These are phyloP conservation scores for Saccopteryx leptura DNA, from an alignment of 2,113 vertebrate species.

Conservation along the genomic window DNA sequence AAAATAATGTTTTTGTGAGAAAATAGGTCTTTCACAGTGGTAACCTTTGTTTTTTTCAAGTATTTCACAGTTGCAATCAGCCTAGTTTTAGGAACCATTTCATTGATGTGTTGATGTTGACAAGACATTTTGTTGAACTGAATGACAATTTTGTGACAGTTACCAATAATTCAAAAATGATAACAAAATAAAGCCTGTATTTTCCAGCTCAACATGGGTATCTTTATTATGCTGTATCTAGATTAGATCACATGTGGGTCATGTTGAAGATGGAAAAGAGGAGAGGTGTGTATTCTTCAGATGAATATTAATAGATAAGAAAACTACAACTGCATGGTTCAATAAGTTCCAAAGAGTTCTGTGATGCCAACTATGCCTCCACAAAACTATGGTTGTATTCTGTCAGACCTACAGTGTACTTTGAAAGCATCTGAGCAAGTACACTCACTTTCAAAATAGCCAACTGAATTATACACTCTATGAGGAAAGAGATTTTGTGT, in stretches of 20 bases:
- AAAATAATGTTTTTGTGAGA: conserved; percentile 66
- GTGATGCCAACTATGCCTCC: neutral
- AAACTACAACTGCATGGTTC: neutral
- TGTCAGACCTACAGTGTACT: neutral
- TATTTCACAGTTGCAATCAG: conserved; percentile 70
- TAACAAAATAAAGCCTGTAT: neutral
- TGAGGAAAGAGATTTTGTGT: neutral
- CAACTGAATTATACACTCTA: neutral
- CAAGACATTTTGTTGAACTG: conserved; percentile 31
- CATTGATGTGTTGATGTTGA: neutral
- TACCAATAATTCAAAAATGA: conserved; percentile 36
- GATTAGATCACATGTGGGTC: neutral
- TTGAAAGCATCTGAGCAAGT: neutral
- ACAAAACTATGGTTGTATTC: neutral
- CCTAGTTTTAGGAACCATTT: conserved; percentile 55
- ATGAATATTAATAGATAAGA: too few species aligned
- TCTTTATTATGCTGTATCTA: neutral
- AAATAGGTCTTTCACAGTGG: conserved; percentile 75
- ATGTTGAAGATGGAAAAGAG: neutral
- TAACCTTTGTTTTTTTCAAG: conserved; percentile 65
- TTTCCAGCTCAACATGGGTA: neutral
- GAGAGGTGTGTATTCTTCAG: neutral
- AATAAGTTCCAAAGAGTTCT: neutral
- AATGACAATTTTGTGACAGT: conserved; percentile 2
- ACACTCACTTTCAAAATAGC: neutral